A percentile compares a stretch with the other conserved stretches of the same genome.
Conservation (phyloP, 2,888 invertebrate species). For the Macrosoma leucophasiata region DNA sequence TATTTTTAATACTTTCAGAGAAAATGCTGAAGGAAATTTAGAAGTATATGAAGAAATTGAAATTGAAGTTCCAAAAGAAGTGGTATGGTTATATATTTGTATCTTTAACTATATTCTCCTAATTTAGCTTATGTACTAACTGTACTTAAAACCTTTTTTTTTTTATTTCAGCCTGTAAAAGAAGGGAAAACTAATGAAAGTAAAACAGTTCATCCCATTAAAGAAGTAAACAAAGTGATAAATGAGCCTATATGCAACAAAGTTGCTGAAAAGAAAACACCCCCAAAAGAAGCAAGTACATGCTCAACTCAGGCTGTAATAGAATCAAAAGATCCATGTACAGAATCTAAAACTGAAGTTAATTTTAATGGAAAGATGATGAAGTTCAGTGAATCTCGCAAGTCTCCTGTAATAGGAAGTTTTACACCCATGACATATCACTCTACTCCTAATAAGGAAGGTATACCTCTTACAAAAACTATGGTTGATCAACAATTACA, state of each 20-base stretch:
- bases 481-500: slow-evolving; percentile 66
- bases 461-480: slow-evolving; percentile 62
- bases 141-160: slow-evolving; percentile 7
- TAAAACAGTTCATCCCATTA: slow-evolving; percentile 46
- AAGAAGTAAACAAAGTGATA: slow-evolving; percentile 45
- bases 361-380: slow-evolving; percentile 56
- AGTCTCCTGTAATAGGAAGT: slow-evolving; percentile 59
- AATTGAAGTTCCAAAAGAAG: slow-evolving; percentile 61
- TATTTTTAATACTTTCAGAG: slow-evolving; percentile 40
- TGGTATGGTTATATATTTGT: slow-evolving; percentile 37
- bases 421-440: slow-evolving; percentile 63
- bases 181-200: slow-evolving; percentile 41
- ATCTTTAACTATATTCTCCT: neutral
- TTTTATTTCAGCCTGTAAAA: slow-evolving; percentile 47
- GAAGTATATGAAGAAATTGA: slow-evolving; percentile 73
- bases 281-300: slow-evolving; percentile 40
- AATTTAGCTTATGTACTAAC: too few relatives aligned
- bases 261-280: slow-evolving; percentile 36
- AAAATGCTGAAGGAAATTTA: slow-evolving; percentile 66
- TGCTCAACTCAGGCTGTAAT: too few relatives aligned
- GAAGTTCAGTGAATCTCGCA: slow-evolving; percentile 59
- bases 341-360: slow-evolving; percentile 46
- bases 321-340: slow-evolving; percentile 30
- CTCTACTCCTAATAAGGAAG: slow-evolving; percentile 67
- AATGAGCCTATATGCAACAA: slow-evolving; percentile 41